These are phyloP conservation scores for Oreochromis niloticus DNA, from an alignment of 2,113 vertebrate genomes.

Conservation along the genomic window DNA sequence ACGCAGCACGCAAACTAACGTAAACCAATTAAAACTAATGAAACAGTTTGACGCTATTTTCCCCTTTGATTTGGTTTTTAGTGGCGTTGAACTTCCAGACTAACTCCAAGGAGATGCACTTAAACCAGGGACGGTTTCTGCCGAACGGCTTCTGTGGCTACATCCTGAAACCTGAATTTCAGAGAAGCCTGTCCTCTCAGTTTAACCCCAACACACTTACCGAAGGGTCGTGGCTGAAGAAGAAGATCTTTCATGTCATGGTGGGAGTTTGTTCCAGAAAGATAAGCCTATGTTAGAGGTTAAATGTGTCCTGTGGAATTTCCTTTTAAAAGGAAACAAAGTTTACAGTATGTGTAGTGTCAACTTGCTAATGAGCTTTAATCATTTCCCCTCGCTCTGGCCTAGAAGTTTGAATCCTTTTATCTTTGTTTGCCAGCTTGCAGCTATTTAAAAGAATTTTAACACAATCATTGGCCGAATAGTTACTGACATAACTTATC, in stretches of 20 bases:
- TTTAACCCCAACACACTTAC: constrained; percentile 78
- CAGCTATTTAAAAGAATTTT: neutral
- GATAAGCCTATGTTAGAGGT: neutral
- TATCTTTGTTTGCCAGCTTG: neutral
- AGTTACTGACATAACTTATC: neutral
- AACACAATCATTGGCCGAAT: no score
- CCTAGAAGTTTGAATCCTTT: neutral
- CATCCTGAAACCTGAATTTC: constrained; percentile 86
- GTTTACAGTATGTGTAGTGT: neutral
- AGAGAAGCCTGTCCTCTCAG: constrained; percentile 74
- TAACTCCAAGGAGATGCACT: constrained; percentile 83
- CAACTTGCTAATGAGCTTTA: neutral
- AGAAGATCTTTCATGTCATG: constrained; percentile 80
- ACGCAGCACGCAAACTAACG: neutral
- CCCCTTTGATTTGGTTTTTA: constrained; percentile 35
- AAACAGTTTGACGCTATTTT: neutral
- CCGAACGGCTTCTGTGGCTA: constrained; percentile 87
- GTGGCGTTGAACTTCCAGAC: constrained; percentile 98
- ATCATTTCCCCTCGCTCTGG: neutral
- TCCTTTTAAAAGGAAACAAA: neutral
- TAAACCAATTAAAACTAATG: neutral
- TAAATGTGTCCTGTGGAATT: neutral
- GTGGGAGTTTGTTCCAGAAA: constrained; percentile 54
- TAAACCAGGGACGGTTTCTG: constrained; percentile 89
- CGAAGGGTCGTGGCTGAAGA: constrained; percentile 76